Evolutionary conservation across 1,140 invertebrate species (phyloP).

Genomic region (Prorops nasuta): DNA sequence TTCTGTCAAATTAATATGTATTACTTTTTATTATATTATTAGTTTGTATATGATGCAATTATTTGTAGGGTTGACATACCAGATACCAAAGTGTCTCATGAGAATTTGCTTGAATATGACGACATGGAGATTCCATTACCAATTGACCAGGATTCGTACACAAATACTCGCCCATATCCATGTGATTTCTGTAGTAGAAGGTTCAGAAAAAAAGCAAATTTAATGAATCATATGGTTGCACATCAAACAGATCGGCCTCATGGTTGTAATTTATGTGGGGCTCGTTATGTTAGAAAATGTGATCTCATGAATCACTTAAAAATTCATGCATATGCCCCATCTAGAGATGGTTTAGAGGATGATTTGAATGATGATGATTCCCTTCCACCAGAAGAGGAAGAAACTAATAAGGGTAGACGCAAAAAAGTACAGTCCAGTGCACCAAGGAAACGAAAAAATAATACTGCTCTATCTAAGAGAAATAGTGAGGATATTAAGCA

Average conservation of each 20-base stretch:
- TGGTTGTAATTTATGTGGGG: conserved; percentile 75
- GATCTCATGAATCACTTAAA: conserved; percentile 81
- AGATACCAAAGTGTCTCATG: conserved; percentile 55
- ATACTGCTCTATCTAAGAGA: conserved; percentile 32
- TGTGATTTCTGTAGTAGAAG: conserved; percentile 81
- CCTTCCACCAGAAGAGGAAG: conserved; percentile 43
- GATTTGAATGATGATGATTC: conserved; percentile 57
- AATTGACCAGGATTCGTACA: conserved; percentile 79
- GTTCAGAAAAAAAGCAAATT: conserved; percentile 77
- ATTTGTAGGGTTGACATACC: conserved; percentile 63
- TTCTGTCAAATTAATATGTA: background rate
- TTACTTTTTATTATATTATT: conserved; percentile 8
- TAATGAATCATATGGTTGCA: conserved; percentile 82
- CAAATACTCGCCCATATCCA: conserved; percentile 75
- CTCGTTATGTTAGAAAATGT: conserved; percentile 71
- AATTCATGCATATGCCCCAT: conserved; percentile 72
- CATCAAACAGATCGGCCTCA: conserved; percentile 78
- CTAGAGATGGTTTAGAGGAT: conserved; percentile 51
- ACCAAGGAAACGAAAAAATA: conserved; percentile 48
- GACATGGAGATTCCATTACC: conserved; percentile 75
- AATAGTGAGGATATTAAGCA: conserved; percentile 26
- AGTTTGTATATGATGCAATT: background rate
- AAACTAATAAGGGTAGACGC: conserved; percentile 46
- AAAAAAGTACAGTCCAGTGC: conserved; percentile 47
- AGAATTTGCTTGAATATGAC: conserved; percentile 61